Percentiles rank a stretch among this genome's conserved stretches.
Evolutionary conservation across 2,113 vertebrate genomes (phyloP).

Genomic region (Rattus rattus): DNA sequence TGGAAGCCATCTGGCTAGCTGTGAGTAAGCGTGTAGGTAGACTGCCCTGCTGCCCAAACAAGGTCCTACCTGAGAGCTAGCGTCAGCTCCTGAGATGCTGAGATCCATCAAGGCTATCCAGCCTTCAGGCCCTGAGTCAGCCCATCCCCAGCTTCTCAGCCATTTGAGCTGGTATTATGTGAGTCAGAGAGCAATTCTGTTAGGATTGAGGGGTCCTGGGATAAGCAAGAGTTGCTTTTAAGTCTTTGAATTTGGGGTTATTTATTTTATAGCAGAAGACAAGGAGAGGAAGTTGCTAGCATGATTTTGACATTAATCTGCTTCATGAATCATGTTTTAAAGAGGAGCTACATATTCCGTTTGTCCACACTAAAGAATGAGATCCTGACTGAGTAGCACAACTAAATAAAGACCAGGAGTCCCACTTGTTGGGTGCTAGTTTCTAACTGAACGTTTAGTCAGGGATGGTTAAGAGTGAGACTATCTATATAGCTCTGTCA

Average conservation of each 20-base stretch:
- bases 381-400: not conserved
- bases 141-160: not conserved
- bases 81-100: not conserved
- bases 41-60: not conserved
- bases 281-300: not conserved
- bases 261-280: conserved; percentile 33
- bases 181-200: not conserved
- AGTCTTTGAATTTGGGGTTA: conserved; percentile 1
- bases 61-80: not conserved
- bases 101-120: not conserved
- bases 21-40: not conserved
- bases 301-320: not conserved
- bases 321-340: not conserved
- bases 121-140: not conserved
- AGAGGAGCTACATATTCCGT: not conserved
- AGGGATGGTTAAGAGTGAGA: not conserved
- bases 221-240: conserved; percentile 24
- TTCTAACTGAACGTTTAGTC: conserved; percentile 4
- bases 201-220: not conserved
- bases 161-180: not conserved
- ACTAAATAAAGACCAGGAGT: not conserved
- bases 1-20: not conserved
- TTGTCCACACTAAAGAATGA: not conserved
- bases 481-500: not conserved
- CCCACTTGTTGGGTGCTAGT: not conserved